Evolutionary conservation across 1,140 invertebrate species (phyloP), one percentile per base, ranked within the genome.

Genomic region (Drosophila paulistorum): DNA sequence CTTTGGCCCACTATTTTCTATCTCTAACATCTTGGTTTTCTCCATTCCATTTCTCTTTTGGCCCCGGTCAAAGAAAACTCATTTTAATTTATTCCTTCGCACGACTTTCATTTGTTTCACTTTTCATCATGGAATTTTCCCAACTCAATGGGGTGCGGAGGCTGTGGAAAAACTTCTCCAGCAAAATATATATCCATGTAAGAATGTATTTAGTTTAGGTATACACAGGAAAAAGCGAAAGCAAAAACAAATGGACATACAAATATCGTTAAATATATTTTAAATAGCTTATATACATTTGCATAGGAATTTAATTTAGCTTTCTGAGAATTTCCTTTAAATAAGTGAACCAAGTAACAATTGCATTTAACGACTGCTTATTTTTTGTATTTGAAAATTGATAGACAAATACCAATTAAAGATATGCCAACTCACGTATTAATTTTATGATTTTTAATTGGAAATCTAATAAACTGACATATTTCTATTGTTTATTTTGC

Each of bases 81-180:
- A 58, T 71, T 83, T 86, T 86, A 87, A 86, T 86, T 71, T 86
- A 86, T 86, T 86, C 83, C 58, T 68, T 79, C 67, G 76, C 83
- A 86, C 79, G 80, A 83, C 73, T 89, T 89, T 89, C 84, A 77
- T 80, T 87, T 89, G 73, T 89, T 79, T 83, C 83, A 89, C 83
- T 83, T 83, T 76, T 73, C 48, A 48, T 73, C 79, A 75, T 66
- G 64, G 65, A 77, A 79, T 76, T 39, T 65, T 69, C 59, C 65
- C 68, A 85, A 70, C 57, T 3, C 45, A 48, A 48, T 48, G 48
- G 48, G 39, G 20, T 33, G 48, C 45, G 55, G 55, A 14, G n/a
- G 55, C 3, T 9, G 10, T 10, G 11, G 4, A 55, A 67, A 64
- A 81, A 66, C 70, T 66, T 71, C 42, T 58, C 26, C 7, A 58